Evolutionary conservation across 2,797 vertebrate species (phyloP).

Genomic region (Galaxias olidus): DNA sequence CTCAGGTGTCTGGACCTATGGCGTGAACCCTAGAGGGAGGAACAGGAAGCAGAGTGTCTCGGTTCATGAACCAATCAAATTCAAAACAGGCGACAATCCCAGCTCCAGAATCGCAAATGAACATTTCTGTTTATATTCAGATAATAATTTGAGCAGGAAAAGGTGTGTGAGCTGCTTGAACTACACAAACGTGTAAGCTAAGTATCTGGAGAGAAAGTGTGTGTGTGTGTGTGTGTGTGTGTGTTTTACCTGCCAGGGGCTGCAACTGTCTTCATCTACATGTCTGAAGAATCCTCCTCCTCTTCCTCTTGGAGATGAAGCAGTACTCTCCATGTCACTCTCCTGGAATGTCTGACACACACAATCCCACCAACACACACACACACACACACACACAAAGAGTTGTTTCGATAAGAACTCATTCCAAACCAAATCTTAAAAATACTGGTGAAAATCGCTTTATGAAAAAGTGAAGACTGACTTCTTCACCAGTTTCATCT

Average conservation of each 20-base stretch:
- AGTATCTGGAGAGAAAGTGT: conserved; percentile 54
- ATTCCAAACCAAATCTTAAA: conserved; percentile 74
- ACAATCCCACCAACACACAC: conserved; percentile 16
- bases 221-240: background rate
- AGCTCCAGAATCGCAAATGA: no score
- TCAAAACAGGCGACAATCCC: no score
- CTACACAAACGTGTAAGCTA: conserved; percentile 18
- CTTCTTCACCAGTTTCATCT: conserved; percentile 91
- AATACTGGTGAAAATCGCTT: background rate
- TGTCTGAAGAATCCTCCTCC: conserved; percentile 59
- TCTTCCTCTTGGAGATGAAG: conserved; percentile 83
- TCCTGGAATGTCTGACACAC: conserved; percentile 80
- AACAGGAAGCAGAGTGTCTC: background rate
- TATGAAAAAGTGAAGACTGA: conserved; percentile 42
- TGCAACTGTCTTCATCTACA: conserved; percentile 74
- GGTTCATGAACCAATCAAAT: no score
- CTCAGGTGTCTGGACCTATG: conserved; percentile 70
- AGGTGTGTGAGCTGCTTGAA: no score
- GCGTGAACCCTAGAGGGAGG: conserved; percentile 44
- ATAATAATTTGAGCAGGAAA: no score
- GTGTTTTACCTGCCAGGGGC: conserved; percentile 67
- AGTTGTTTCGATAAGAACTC: background rate
- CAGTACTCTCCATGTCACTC: conserved; percentile 88
- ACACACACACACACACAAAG: background rate
- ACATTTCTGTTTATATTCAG: no score